Percentiles rank a stretch among this genome's conserved stretches.
Conservation (phyloP, 2,113 vertebrate genomes). For the Proterorhinus semilunaris region DNA sequence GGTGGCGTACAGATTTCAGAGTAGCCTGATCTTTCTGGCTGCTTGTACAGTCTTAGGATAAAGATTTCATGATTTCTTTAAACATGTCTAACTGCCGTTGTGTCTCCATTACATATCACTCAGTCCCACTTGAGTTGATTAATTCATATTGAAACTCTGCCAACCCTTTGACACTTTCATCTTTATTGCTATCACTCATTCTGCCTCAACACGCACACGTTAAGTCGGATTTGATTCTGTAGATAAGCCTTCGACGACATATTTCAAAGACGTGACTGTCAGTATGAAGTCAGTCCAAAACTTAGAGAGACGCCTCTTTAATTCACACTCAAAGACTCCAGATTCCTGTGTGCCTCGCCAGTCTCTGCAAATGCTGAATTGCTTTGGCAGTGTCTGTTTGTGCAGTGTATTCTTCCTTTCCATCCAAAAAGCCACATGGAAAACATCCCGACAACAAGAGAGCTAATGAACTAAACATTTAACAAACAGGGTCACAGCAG, state of each 20-base stretch:
- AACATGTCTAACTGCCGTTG: background rate
- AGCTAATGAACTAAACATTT: constrained; percentile 68
- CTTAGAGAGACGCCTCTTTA: background rate
- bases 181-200: background rate
- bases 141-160: background rate
- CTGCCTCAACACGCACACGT: background rate
- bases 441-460: constrained; percentile 56
- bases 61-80: no score
- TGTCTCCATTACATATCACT: background rate
- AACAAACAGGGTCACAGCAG: constrained; percentile 55
- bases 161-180: background rate
- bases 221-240: constrained; percentile 4
- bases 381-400: constrained; percentile 36
- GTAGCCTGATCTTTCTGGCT: background rate
- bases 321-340: constrained; percentile 13
- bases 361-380: constrained; percentile 32
- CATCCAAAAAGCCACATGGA: constrained; percentile 60
- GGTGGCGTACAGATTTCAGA: no score
- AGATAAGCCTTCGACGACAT: background rate
- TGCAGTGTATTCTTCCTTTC: constrained; percentile 51
- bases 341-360: constrained; percentile 25
- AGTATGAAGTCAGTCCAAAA: constrained; percentile 18
- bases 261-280: background rate
- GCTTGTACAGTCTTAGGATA: background rate
- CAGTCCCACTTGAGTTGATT: background rate